Evolutionary conservation across 2,888 invertebrate genomes (phyloP).

Genomic region (Dolomedes plantarius): DNA sequence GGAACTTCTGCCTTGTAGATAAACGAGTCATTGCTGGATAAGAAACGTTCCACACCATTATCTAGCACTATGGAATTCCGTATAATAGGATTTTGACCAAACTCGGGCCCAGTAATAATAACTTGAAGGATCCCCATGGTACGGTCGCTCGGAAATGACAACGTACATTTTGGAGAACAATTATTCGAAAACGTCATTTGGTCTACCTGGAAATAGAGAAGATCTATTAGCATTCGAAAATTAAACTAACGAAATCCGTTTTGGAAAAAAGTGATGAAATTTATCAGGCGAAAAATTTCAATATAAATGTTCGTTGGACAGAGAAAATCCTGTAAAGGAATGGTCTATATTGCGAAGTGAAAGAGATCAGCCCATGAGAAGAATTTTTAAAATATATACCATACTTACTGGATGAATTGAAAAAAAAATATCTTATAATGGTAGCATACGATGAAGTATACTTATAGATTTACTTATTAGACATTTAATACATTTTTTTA

Average conservation of each 20-base stretch:
- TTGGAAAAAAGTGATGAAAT: no score
- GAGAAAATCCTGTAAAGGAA: no score
- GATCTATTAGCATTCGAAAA: not conserved
- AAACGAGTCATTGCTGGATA: constrained; percentile 39
- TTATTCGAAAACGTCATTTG: constrained; percentile 23
- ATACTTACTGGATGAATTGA: no score
- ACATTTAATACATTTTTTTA: no score
- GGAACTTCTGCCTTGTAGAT: constrained; percentile 51
- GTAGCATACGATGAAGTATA: no score
- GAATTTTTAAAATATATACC: no score
- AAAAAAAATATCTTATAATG: no score
- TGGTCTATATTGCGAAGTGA: no score
- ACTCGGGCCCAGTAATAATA: constrained; percentile 46
- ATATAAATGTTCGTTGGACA: no score
- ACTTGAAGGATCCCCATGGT: constrained; percentile 54
- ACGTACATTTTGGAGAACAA: not conserved
- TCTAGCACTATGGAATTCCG: constrained; percentile 34
- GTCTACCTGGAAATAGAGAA: constrained; percentile 34
- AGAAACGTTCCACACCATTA: constrained; percentile 30
- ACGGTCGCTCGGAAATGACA: constrained; percentile 32
- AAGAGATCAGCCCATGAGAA: no score
- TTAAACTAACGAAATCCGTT: not conserved
- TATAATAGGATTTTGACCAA: constrained; percentile 24
- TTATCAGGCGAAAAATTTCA: no score
- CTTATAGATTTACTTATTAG: no score